phyloP scores from a whole-genome alignment of 2,888 invertebrate species.

The Himalopsyche tibetana region DNA sequence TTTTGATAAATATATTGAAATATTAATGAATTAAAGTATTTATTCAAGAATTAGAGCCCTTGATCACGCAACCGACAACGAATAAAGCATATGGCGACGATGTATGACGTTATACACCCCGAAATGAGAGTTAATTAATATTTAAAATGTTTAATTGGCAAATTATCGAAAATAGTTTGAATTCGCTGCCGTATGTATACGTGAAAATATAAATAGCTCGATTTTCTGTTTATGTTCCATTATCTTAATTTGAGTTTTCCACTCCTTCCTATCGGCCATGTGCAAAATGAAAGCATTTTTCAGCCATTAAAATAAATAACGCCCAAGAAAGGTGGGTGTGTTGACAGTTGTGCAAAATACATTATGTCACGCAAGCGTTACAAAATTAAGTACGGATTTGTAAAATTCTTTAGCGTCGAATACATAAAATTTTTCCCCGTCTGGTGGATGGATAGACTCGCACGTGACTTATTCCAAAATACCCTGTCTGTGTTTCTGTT shows the following conservation, averaged over 20 bases:
- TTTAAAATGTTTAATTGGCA: background rate
- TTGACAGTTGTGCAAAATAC: slow-evolving; percentile 42
- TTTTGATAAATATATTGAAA: no score
- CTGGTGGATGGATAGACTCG: slow-evolving; percentile 45
- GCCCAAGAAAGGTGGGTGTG: slow-evolving; percentile 36
- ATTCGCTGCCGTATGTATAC: background rate
- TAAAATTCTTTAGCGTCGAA: slow-evolving; percentile 46
- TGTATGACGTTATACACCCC: no score
- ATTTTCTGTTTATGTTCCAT: background rate
- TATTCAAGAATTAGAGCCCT: no score
- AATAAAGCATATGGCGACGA: no score
- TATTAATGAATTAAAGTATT: no score
- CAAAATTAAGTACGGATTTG: slow-evolving; percentile 35
- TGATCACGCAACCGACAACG: no score
- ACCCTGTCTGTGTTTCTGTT: slow-evolving; percentile 39
- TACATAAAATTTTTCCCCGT: slow-evolving; percentile 43
- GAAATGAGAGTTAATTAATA: no score
- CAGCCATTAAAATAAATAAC: slow-evolving; percentile 38
- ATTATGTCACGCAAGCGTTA: slow-evolving; percentile 36
- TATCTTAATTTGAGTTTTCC: slow-evolving; percentile 35
- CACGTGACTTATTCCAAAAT: slow-evolving; percentile 52
- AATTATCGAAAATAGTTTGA: background rate
- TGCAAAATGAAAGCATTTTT: slow-evolving; percentile 34
- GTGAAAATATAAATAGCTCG: background rate
- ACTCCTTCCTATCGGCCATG: slow-evolving; percentile 17